Base-by-base conservation (phyloP, 2,888 invertebrate genomes). In the Arge pagana region DNA sequence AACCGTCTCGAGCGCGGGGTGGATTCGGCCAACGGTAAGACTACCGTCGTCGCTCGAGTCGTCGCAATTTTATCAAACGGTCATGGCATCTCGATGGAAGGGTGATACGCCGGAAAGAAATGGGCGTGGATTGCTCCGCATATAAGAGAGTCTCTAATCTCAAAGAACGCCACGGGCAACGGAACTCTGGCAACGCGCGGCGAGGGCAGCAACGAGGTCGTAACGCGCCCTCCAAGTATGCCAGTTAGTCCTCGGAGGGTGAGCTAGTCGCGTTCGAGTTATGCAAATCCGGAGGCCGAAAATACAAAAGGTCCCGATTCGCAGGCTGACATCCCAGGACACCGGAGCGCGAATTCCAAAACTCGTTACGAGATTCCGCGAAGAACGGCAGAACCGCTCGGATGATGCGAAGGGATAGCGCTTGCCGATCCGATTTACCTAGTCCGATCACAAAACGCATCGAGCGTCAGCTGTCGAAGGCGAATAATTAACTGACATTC, bases 121-220 rank as follows among this genome's bases (percentile, higher is more conserved):
- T 16, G 19, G 16, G 55, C 54, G 56, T 58, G 53, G 58, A 59
- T 60, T 59, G 60, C 61, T 55, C 52, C 57, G 48, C 45, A 23
- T 62, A 61, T 58, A 66, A 66, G 62, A 64, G n/a, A 64, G 58
- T 65, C 60, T 61, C 61, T 61, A 65, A 66, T 66, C 65, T 66
- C 50, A 52, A n/a, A n/a, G 55, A 45, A n/a, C 31, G 59, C 55
- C 63, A 43, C 48, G 54, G 57, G 56, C 56, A 51, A 54, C 56
- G 49, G 59, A 55, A 54, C 36, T 45, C 45, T 35, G 45, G 43
- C 48, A 48, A 42, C 16, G 48, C 50, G 61, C 57, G 57, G 26
- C 58, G 41, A 54, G 53, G 52, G 55, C 49, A 39, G 50, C 50
- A 43, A 50, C 53, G 42, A 52, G 57, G 58, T 54, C 50, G 58